Conservation (phyloP, 2,797 vertebrate species). For the Epinephelus coioides region DNA sequence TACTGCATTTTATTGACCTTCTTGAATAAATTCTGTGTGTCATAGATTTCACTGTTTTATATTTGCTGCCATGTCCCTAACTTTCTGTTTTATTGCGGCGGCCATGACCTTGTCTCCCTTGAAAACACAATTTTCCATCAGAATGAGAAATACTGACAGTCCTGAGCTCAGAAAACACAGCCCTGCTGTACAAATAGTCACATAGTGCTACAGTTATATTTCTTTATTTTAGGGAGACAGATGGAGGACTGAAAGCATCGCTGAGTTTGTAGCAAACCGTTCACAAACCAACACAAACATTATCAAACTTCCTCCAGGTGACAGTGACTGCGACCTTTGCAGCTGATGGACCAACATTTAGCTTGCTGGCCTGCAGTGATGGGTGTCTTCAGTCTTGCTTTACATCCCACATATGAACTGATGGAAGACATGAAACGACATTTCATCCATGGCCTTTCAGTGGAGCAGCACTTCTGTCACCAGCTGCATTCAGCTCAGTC, state of each 20-base stretch:
- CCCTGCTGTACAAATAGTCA: neutral
- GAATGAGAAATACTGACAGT: neutral
- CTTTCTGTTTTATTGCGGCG: neutral
- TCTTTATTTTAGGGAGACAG: neutral
- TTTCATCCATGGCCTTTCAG: slow-evolving; percentile 38
- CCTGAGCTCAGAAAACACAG: neutral
- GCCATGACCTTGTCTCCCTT: neutral
- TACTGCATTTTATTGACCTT: too few relatives aligned
- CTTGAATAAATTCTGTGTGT: too few relatives aligned
- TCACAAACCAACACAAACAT: neutral
- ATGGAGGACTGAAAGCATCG: neutral
- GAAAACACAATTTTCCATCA: neutral
- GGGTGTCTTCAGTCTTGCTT: slow-evolving; percentile 44
- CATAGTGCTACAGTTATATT: neutral
- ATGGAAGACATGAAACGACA: slow-evolving; percentile 19
- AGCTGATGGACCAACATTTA: slow-evolving; percentile 23
- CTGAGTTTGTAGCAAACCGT: slow-evolving; percentile 5
- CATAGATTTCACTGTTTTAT: neutral
- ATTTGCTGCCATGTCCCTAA: neutral
- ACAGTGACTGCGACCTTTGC: slow-evolving; percentile 44
- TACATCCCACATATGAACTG: neutral
- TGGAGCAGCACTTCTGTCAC: neutral
- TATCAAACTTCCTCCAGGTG: slow-evolving; percentile 26
- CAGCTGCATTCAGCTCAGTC: neutral
- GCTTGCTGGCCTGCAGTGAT: neutral